A percentile compares a stretch with the other conserved stretches of the same genome.
These are phyloP conservation scores for Platysternon megacephalum DNA, from an alignment of 2,113 vertebrate species.

Conservation along the genomic window DNA sequence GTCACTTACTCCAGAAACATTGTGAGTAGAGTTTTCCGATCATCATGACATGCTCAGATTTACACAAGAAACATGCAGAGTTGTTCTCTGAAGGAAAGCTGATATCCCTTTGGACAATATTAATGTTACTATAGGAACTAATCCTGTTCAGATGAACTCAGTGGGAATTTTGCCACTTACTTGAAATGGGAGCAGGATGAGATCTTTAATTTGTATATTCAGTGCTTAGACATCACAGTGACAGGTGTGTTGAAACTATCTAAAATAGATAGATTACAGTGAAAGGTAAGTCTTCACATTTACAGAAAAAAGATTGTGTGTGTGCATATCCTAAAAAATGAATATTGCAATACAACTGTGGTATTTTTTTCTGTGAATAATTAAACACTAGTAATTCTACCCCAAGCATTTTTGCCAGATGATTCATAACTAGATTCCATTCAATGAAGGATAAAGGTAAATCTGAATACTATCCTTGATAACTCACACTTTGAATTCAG, in stretches of 20 bases:
- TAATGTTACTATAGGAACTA: not conserved
- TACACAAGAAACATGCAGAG: not conserved
- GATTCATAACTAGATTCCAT: not conserved
- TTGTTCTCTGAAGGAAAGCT: not conserved
- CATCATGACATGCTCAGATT: not conserved
- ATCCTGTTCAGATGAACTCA: not conserved
- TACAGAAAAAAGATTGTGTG: not conserved
- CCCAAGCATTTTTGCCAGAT: not conserved
- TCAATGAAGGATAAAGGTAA: not conserved
- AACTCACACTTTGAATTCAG: not conserved
- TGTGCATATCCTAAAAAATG: not conserved
- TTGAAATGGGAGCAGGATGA: not conserved
- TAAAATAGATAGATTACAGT: not conserved
- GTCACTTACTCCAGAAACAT: not conserved
- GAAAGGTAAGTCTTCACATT: not conserved
- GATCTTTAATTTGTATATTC: rapidly evolving
- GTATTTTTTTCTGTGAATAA: not conserved
- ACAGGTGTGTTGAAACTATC: not conserved
- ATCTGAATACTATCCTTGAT: not conserved
- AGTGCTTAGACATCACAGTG: not conserved
- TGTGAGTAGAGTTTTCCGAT: not conserved
- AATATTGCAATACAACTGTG: not conserved
- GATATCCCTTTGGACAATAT: not conserved
- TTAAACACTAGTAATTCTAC: not conserved
- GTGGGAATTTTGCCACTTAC: not conserved